Base-by-base conservation (phyloP, 1,140 invertebrate species). In the Xylocopa sonorina region DNA sequence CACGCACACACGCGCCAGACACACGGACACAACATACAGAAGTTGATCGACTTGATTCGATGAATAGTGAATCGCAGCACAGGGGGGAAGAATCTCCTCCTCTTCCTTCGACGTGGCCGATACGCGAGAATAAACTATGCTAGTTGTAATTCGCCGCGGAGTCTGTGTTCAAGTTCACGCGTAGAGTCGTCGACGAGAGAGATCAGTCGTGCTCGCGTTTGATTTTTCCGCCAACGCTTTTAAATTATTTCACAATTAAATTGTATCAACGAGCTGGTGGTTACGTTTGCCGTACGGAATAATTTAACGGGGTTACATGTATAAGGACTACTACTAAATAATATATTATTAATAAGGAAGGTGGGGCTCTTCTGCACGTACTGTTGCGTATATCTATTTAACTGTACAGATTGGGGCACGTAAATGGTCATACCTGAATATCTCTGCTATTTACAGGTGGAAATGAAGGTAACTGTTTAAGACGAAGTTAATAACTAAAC, bases 221-320 rank as follows among this genome's bases (percentile, higher is more conserved):
- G 62, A 75, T 41, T 41, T 63, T n/a, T 14, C 38, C 16, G 62
- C 60, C 43, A 67, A 76, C 62, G 62, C 73, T 76, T n/a, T 67
- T 53, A 41, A 66, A 75, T 41, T 66, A 73, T 75, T 66, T 75
- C 50, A 24, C 34, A n/a, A 32, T 38, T 53, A 34, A 53, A 66
- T 38, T 55, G 27, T 51, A 68, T 67, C 63, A 29, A 55, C 63
- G 73, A 43, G 73, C 27, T 43, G 50, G 48, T 50, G 60, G 66
- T 66, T 32, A n/a, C 50, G 43, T 46, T 38, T 51, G 32, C 43
- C 41, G 38, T 38, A 38, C 38, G 41, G 32, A 12, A 60, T 60
- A 60, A 18, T 43, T 32, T 50, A 62, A 48, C 14, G 21, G 43
- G 48, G 12, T 41, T 38, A 55, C 21, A 16, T 16, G 7, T 53